Evolutionary conservation across 2,113 vertebrate genomes (phyloP).

Genomic region (Lonchura striata): DNA sequence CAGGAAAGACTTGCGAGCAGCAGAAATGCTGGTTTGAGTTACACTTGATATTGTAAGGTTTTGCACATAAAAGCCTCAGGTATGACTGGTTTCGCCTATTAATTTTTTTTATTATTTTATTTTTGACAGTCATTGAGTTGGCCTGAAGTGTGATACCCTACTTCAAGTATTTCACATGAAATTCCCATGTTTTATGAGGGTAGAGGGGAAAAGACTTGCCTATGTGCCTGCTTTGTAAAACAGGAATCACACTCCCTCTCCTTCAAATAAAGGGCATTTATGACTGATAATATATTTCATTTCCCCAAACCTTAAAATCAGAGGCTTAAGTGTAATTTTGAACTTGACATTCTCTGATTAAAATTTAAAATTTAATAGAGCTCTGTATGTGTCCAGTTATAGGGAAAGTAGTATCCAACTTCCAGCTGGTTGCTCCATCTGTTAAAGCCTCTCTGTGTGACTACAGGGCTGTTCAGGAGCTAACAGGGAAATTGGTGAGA

Average conservation of each 20-base stretch:
- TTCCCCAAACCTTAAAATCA: background rate
- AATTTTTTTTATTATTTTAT: background rate
- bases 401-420: background rate
- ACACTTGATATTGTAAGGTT: background rate
- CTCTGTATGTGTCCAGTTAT: constrained; percentile 32
- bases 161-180: background rate
- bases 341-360: constrained; percentile 38
- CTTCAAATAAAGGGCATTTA: background rate
- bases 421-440: constrained; percentile 40
- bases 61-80: background rate
- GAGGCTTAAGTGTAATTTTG: background rate
- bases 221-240: background rate
- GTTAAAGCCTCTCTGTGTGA: background rate
- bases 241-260: background rate
- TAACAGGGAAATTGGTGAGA: background rate
- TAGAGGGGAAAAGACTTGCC: background rate
- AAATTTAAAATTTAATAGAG: constrained; percentile 51
- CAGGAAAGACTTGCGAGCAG: background rate
- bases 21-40: background rate
- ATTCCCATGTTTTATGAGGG: background rate
- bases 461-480: fast-evolving
- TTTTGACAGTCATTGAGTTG: background rate
- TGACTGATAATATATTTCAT: background rate
- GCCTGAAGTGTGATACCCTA: background rate
- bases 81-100: background rate